Evolutionary conservation across 2,797 vertebrate genomes (phyloP).

Genomic region (Melanogrammus aeglefinus): DNA sequence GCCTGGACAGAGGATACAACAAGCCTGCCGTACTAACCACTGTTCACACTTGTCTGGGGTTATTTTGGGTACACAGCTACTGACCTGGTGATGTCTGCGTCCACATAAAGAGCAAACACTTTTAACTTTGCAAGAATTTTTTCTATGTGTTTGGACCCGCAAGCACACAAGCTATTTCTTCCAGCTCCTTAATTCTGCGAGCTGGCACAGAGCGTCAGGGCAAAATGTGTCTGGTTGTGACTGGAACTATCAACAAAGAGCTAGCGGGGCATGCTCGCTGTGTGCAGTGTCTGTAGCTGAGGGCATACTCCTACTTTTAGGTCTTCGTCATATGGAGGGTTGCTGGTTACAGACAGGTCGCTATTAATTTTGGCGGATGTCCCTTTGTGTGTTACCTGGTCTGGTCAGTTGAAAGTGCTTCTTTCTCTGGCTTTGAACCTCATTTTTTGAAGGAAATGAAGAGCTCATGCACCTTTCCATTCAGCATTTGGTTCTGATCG

Average conservation of each 20-base stretch:
- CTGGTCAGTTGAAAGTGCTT: slow-evolving; percentile 8
- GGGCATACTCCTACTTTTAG: not conserved
- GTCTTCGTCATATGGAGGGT: slow-evolving; percentile 7
- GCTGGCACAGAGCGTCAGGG: not conserved
- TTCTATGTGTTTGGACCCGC: slow-evolving; percentile 26
- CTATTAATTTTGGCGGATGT: not conserved
- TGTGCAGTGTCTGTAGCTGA: slow-evolving; percentile 27
- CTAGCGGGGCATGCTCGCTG: not conserved
- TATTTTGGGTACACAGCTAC: slow-evolving; percentile 24
- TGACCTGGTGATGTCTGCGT: slow-evolving; percentile 23
- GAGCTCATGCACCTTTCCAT: slow-evolving; percentile 19
- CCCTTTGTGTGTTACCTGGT: not conserved
- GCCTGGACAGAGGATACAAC: not conserved
- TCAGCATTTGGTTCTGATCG: slow-evolving; percentile 5
- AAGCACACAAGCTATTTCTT: slow-evolving; percentile 25
- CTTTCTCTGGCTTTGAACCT: slow-evolving; percentile 18
- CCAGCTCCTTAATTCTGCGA: too few relatives aligned
- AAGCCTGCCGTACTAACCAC: too few relatives aligned
- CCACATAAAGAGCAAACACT: slow-evolving; percentile 14
- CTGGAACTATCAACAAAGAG: slow-evolving; percentile 12
- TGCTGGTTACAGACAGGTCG: too few relatives aligned
- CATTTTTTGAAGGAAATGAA: too few relatives aligned
- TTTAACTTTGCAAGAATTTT: slow-evolving; percentile 19
- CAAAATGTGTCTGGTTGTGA: slow-evolving; percentile 18
- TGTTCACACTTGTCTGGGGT: too few relatives aligned